A percentile compares a stretch with the other conserved stretches of the same genome.
Evolutionary conservation across 2,113 vertebrate genomes (phyloP).

Genomic region (Uria lomvia): DNA sequence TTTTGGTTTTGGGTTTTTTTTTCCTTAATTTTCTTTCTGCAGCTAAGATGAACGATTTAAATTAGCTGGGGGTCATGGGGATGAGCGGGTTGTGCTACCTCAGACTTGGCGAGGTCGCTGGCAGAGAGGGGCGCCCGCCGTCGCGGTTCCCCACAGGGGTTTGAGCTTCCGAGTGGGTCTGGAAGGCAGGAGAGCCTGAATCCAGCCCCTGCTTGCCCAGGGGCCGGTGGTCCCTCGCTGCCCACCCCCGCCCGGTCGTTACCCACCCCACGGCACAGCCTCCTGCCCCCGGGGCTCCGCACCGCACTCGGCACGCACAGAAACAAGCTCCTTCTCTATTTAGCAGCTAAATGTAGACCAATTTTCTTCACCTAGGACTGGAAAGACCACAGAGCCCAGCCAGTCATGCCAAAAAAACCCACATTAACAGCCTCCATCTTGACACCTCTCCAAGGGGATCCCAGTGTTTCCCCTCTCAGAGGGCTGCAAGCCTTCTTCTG

Average conservation of each 20-base stretch:
- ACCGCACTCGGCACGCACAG: accelerated
- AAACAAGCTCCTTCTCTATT: not conserved
- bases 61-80: not conserved
- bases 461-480: not conserved
- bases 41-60: not conserved
- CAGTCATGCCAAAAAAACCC: not conserved
- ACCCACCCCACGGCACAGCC: not conserved
- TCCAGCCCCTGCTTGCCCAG: not conserved
- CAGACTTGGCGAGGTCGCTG: not conserved
- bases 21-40: not conserved
- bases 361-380: not conserved
- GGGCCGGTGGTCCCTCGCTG: not conserved
- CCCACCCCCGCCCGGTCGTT: not conserved
- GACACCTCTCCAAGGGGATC: not conserved
- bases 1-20: too few relatives aligned
- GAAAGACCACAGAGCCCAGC: not conserved
- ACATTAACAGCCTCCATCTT: not conserved
- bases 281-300: accelerated
- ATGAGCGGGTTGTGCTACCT: not conserved
- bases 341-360: not conserved
- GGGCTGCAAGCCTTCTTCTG: not conserved
- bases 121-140: not conserved
- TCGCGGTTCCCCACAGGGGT: accelerated
- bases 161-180: not conserved
- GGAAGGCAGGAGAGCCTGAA: not conserved